Conservation (phyloP, 2,797 vertebrate genomes). For the Lithobates sylvaticus region DNA sequence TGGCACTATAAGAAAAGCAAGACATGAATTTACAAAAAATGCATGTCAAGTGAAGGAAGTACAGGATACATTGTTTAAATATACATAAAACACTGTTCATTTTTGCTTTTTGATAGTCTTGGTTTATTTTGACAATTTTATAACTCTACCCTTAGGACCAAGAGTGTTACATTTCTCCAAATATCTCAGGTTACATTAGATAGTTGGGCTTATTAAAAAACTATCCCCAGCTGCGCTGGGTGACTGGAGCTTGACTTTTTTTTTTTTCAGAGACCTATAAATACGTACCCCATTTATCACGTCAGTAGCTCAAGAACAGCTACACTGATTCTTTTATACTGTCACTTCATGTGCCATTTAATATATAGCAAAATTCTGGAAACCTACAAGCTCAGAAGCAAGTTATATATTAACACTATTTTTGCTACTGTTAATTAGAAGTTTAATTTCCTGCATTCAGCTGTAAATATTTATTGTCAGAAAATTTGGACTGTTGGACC, state of each 20-base stretch:
- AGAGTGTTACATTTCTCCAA: slow-evolving; percentile 50
- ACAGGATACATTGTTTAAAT: slow-evolving; percentile 38
- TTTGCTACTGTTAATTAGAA: slow-evolving; percentile 16
- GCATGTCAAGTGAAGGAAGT: slow-evolving; percentile 26
- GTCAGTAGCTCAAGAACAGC: slow-evolving; percentile 4
- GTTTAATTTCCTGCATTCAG: neutral
- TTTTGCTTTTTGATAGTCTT: slow-evolving; percentile 34
- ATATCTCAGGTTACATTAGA: slow-evolving; percentile 55
- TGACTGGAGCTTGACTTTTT: slow-evolving; percentile 25
- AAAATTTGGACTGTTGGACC: neutral
- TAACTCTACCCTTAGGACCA: slow-evolving; percentile 44
- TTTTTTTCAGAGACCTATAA: slow-evolving; percentile 14
- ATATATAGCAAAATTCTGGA: slow-evolving; percentile 13
- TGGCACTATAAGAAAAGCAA: neutral
- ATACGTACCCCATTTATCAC: slow-evolving; percentile 23
- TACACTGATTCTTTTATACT: slow-evolving; percentile 28
- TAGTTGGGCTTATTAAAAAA: slow-evolving; percentile 26
- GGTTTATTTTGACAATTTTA: slow-evolving; percentile 44
- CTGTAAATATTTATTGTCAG: slow-evolving; percentile 22
- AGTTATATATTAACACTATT: neutral
- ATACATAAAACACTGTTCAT: slow-evolving; percentile 24
- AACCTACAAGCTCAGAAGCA: neutral
- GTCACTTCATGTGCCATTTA: slow-evolving; percentile 26
- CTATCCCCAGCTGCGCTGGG: slow-evolving; percentile 26
- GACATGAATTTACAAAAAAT: slow-evolving; percentile 12